These are phyloP conservation scores for Bos javanicus DNA, from an alignment of 2,113 vertebrate species.

Conservation along the genomic window DNA sequence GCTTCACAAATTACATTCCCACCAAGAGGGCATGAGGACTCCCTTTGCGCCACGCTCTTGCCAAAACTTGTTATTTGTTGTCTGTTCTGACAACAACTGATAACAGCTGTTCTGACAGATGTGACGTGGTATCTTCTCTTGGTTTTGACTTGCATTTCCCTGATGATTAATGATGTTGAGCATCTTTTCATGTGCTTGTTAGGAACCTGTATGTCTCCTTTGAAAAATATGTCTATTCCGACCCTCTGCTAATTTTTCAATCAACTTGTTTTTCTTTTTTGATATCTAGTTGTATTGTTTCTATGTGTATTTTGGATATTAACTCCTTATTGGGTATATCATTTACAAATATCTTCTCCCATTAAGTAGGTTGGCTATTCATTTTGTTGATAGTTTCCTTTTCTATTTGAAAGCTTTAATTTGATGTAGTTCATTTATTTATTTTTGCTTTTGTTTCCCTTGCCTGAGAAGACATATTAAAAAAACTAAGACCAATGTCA, in stretches of 20 bases:
- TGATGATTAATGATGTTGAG: background rate
- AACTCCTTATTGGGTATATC: background rate
- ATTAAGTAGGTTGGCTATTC: background rate
- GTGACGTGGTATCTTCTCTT: background rate
- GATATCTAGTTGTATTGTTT: background rate
- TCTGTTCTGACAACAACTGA: background rate
- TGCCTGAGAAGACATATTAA: background rate
- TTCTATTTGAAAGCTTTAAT: background rate
- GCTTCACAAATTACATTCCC: background rate
- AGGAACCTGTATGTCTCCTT: background rate
- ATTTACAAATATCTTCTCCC: background rate
- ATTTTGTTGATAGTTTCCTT: background rate
- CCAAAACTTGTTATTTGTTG: background rate
- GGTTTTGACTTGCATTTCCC: background rate
- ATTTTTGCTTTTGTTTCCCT: background rate
- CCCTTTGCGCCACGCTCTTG: background rate
- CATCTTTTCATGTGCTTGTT: background rate
- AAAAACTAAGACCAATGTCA: background rate
- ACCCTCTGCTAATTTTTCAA: background rate
- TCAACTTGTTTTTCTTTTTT: background rate
- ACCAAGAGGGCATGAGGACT: background rate
- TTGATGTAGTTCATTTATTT: background rate
- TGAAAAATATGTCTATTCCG: background rate
- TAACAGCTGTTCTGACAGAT: background rate
- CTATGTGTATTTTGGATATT: background rate